Conservation (phyloP, 2,888 invertebrate genomes). For the Acrocyrtus sp. region DNA sequence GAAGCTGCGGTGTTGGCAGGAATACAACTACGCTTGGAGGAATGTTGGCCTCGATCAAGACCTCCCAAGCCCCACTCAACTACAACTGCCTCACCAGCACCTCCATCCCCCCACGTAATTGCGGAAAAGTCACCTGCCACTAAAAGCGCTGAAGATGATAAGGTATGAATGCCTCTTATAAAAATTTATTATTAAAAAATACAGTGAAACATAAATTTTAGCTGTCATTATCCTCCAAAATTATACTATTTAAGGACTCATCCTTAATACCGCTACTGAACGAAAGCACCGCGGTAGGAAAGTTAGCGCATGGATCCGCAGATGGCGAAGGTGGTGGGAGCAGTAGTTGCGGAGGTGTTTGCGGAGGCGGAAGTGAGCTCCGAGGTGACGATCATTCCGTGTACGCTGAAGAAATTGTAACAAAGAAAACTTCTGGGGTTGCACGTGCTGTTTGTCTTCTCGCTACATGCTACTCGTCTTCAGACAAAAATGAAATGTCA, state of each 20-base stretch:
- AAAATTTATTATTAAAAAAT: neutral
- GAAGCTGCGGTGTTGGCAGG: conserved; percentile 74
- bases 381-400: conserved; percentile 33
- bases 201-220: neutral
- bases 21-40: conserved; percentile 73
- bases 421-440: conserved; percentile 60
- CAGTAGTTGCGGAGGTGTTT: conserved; percentile 33
- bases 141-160: conserved; percentile 46
- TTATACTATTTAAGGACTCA: conserved; percentile 62
- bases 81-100: conserved; percentile 54
- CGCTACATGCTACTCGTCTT: conserved; percentile 66
- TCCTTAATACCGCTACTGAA: conserved; percentile 59
- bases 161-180: too few species aligned
- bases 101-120: conserved; percentile 45
- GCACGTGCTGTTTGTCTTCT: conserved; percentile 64
- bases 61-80: conserved; percentile 53
- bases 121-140: conserved; percentile 32
- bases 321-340: conserved; percentile 60
- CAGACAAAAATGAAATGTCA: conserved; percentile 66
- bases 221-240: neutral
- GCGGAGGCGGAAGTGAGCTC: conserved; percentile 23
- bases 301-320: conserved; percentile 45
- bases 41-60: conserved; percentile 68
- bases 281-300: conserved; percentile 57
- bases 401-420: conserved; percentile 49